Base-by-base conservation (phyloP, 2,113 vertebrate species). In the Peromyscus maniculatus region DNA sequence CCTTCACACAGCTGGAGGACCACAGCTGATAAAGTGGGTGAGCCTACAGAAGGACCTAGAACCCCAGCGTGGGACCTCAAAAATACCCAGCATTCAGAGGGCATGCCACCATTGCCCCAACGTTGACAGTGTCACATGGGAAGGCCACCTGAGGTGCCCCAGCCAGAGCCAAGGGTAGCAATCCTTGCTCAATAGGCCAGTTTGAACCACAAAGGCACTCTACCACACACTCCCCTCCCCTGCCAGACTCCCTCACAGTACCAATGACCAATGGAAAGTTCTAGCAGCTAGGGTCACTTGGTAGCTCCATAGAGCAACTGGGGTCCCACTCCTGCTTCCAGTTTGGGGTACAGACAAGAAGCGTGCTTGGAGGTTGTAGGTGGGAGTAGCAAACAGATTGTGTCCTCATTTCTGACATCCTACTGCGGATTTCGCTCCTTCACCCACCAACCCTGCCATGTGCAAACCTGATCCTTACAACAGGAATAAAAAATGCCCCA, bases 311-410 rank as follows among this genome's bases (percentile, higher is more conserved):
- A 39, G 52, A 36, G 13, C 4, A 28, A 33, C 77, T 74, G 83
- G 57, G 43, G 5, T 22, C 74, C 28, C 74, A n/a, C 9, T 22
- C 39, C 91, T 59, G 43, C 46, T 43, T 77, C 72, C 57, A 1
- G 5, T 19, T n/a, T 36, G 0, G 74, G 10, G 13, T 16, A 43
- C 3, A 39, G 0, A 3, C 46, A 0, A 12, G 16, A 1, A 24
- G 46, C 74, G 13, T 13, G n/a, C 39, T 31, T 3, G 0, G 64
- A 43, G 72, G 22, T 46, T 15, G 22, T 8, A 5, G 21, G 7
- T 46, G 3, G 55, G n/a, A 7, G 16, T 28, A 26, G 10, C 31
- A 26, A 26, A 39, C 11, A 93, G 22, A 28, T 19, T 24, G 31
- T 36, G 6, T 43, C 16, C 21, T 77, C 17, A 74, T 59, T 28